Base-by-base conservation (phyloP, 2,797 vertebrate genomes). In the Neomorphus geoffroyi region DNA sequence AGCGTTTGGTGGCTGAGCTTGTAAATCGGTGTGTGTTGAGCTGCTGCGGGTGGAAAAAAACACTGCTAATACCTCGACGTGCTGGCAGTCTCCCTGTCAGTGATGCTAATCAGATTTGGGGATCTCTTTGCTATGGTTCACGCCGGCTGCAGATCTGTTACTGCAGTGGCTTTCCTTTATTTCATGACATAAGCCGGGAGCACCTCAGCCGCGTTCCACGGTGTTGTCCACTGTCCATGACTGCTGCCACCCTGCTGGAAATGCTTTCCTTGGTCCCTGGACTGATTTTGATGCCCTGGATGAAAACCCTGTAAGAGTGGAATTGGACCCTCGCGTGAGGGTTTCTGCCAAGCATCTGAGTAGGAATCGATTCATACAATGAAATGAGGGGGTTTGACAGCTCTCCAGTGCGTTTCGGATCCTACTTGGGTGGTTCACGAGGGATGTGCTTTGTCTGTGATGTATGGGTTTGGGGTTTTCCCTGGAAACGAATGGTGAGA, bases 1-100 rank as follows among this genome's bases (percentile, higher is more conserved):
- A 1, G 10, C 2, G 0, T 45, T 45, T 0, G 3, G 21, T 23
- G 41, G 3, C 27, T 2, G 13, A 22, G 53, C 53, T 26, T 12
- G 26, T 32, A 8, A 35, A 7, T 6, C 0, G 7, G n/a, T 13
- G 50, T 3, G 30, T 30, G 27, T 18, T 7, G 64, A 32, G 56
- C 16, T 1, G 6, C 30, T 18, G 22, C 1, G 15, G 33, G 46
- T 18, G 69, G 62, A 21, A 33, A 39, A 14, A 22, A 46, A 46
- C 27, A 0, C 48, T 10, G 21, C 46, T 33, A 0, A 18, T 50
- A 21, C 19, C 64, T 7, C 4, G 17, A 10, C 1, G 2, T 16
- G 73, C 48, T 41, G 57, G 62, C 26, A 27, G 2, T 6, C 58
- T 2, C 0, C 22, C n/a, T 62, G 11, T 13, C 5, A 14, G 9